phyloP scores from a whole-genome alignment of 2,888 invertebrate species.

The Acrobasis suavella region DNA sequence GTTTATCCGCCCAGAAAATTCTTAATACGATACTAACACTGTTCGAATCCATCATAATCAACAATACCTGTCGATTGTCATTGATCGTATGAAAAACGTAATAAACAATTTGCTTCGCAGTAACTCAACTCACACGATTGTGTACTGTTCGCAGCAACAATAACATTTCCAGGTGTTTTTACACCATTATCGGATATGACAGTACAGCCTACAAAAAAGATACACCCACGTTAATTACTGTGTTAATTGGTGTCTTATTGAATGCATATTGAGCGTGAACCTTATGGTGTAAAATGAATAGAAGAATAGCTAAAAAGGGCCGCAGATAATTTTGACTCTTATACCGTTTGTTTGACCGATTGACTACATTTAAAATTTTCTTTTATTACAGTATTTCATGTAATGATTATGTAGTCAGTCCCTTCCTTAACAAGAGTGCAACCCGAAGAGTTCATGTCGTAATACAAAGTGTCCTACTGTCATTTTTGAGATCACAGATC shows the following conservation, averaged over 20 bases:
- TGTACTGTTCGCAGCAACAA: slow-evolving; percentile 11
- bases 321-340: too few species aligned
- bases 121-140: slow-evolving; percentile 19
- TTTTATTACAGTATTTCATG: too few species aligned
- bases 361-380: too few species aligned
- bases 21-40: not conserved
- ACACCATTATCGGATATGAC: slow-evolving; percentile 18
- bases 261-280: slow-evolving; percentile 29
- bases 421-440: too few species aligned
- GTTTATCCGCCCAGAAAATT: not conserved
- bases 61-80: slow-evolving; percentile 2
- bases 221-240: slow-evolving; percentile 16
- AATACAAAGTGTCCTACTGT: too few species aligned
- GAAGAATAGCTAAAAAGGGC: not conserved
- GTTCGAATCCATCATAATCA: not conserved
- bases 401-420: too few species aligned
- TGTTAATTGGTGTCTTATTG: slow-evolving; percentile 28
- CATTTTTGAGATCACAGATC: too few species aligned
- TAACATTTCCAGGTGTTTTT: slow-evolving; percentile 11
- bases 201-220: slow-evolving; percentile 15
- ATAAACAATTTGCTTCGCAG: slow-evolving; percentile 18
- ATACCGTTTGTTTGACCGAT: too few species aligned
- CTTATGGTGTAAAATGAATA: not conserved
- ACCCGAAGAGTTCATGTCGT: too few species aligned
- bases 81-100: slow-evolving; percentile 16